phyloP scores from a whole-genome alignment of 2,888 invertebrate species.

The Glyphotaelius pellucidus region DNA sequence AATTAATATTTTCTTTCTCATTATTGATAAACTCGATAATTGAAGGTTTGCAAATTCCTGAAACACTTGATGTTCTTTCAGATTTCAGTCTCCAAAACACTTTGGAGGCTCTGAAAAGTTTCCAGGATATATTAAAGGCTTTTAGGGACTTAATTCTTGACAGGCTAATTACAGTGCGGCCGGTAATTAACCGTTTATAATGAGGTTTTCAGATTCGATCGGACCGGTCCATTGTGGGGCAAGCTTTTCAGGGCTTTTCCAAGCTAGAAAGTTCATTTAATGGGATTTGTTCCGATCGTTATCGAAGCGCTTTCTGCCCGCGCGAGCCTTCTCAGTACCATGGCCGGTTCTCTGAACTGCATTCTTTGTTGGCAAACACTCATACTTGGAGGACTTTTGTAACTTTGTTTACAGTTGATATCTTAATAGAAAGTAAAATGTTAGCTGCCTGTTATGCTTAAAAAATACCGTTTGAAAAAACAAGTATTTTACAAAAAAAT shows the following conservation, averaged over 20 bases:
- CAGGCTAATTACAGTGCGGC: slow-evolving; percentile 64
- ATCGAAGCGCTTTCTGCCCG: slow-evolving; percentile 63
- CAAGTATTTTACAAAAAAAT: too few relatives aligned
- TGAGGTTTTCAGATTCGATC: slow-evolving; percentile 66
- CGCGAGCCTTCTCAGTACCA: neutral
- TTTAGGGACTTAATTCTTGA: slow-evolving; percentile 64
- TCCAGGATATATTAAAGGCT: slow-evolving; percentile 65
- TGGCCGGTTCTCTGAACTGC: slow-evolving; percentile 31
- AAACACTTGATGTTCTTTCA: slow-evolving; percentile 26
- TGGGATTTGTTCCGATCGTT: slow-evolving; percentile 66
- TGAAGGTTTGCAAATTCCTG: slow-evolving; percentile 53
- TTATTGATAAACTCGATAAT: slow-evolving; percentile 55
- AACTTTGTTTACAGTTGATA: neutral
- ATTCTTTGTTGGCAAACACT: neutral
- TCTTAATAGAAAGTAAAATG: neutral
- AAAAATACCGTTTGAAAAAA: too few relatives aligned
- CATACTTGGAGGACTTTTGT: neutral
- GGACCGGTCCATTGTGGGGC: slow-evolving; percentile 61
- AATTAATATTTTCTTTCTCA: slow-evolving; percentile 59
- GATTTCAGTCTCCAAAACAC: slow-evolving; percentile 24
- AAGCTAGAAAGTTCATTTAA: slow-evolving; percentile 64
- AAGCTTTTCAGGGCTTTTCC: slow-evolving; percentile 58
- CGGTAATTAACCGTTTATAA: slow-evolving; percentile 66
- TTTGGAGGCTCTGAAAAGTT: slow-evolving; percentile 57
- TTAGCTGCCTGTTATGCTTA: too few relatives aligned